Conservation (phyloP, 2,888 invertebrate species). For the Gortyna flavago region DNA sequence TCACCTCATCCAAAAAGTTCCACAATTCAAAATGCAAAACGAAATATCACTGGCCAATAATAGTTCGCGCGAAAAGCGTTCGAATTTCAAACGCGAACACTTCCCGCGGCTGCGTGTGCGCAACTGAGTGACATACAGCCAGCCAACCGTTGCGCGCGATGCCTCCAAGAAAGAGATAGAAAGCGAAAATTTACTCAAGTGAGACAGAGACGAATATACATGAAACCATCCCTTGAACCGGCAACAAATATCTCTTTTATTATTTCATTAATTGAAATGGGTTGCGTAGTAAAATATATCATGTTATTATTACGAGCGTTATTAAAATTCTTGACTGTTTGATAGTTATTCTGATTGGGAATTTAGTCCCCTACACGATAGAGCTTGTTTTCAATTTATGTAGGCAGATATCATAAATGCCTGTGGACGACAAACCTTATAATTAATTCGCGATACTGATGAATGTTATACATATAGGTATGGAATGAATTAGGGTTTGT, state of each 20-base stretch:
- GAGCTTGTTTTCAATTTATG: constrained; percentile 17
- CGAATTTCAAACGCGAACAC: constrained; percentile 79
- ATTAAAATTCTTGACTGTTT: constrained; percentile 69
- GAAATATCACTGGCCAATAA: constrained; percentile 65
- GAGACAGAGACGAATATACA: constrained; percentile 68
- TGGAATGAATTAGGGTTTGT: not conserved
- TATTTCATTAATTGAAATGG: constrained; percentile 76
- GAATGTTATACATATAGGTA: no score
- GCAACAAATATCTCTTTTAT: constrained; percentile 67
- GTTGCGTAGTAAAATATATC: constrained; percentile 74
- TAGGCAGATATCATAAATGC: constrained; percentile 9
- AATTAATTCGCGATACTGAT: not conserved
- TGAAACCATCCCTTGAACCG: constrained; percentile 77
- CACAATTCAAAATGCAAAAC: constrained; percentile 65
- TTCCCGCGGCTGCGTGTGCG: constrained; percentile 82
- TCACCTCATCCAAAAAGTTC: constrained; percentile 67
- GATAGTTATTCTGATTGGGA: constrained; percentile 47
- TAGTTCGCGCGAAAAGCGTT: constrained; percentile 78
- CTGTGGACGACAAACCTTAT: not conserved
- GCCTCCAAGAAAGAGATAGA: constrained; percentile 72
- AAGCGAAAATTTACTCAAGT: constrained; percentile 58
- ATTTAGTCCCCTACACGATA: constrained; percentile 1
- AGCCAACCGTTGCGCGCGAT: constrained; percentile 76
- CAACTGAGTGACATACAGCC: constrained; percentile 82
- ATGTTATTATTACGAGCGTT: constrained; percentile 69